Evolutionary conservation across 2,113 vertebrate species (phyloP), one percentile per base, ranked within the genome.

Genomic region (Gymnocephalus cernua): DNA sequence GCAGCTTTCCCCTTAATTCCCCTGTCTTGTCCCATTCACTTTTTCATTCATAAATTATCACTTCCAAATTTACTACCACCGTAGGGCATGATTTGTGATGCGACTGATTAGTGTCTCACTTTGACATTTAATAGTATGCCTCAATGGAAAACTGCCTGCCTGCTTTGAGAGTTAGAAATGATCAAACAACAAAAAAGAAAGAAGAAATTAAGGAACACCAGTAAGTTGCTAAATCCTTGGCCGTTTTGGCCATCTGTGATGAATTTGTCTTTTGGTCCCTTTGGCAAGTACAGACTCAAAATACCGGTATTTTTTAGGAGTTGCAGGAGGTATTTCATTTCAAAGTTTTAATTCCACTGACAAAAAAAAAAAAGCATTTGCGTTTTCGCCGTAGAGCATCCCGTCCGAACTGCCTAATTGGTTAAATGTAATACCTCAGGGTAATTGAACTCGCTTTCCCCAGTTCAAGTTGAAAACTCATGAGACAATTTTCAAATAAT

Each of bases 21-120:
- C 62, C 3, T 77, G 29, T 66, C 32, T 62, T 45, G 23, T 50
- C 25, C 62, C 47, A 15, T 68, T 77, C 19, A 29, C 47, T 68
- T 48, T 75, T 76, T 29, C 14, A 81, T 85, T 86, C 69, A 79
- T 76, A 76, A 83, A 78, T 72, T 2, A 85, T 88, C 75, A 50
- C 62, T 69, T 83, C 73, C 50, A 80, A 63, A 88, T 82, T 48
- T 59, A 82, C 41, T 23, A 71, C 41, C 73, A 53, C 73, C 29
- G 8, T 18, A 32, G 82, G 79, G 79, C 58, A 50, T 44, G 74
- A 72, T 63, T 35, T 41, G 50, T 27, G 81, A 82, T 66, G 53
- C 47, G 25, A 65, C 79, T 79, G 65, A 79, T 64, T 61, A 65
- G 0, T 19, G 74, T 59, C 81, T 59, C 25, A 38, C 64, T 0